A percentile compares a stretch with the other conserved stretches of the same genome.
These are phyloP conservation scores for Phymastichus coffea DNA, from an alignment of 1,140 invertebrate species.

Conservation along the genomic window DNA sequence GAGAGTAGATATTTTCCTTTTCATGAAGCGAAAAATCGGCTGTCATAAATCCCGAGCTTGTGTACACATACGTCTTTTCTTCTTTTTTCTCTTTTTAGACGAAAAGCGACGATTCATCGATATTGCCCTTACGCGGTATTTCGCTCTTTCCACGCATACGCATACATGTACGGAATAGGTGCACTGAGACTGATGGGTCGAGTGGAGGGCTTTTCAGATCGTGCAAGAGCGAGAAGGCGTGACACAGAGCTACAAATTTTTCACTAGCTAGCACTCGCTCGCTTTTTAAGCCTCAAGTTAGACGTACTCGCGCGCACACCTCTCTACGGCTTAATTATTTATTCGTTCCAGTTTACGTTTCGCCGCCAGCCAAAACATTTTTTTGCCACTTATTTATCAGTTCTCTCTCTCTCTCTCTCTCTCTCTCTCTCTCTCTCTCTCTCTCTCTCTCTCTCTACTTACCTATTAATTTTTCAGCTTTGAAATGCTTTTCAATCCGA, in stretches of 20 bases:
- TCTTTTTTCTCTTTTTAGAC: too few relatives aligned
- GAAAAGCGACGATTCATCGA: too few relatives aligned
- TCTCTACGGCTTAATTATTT: neutral
- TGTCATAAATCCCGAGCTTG: constrained; percentile 47
- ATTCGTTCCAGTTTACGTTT: neutral
- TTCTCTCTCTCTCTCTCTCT: too few relatives aligned
- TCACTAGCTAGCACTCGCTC: too few relatives aligned
- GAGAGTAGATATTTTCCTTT: too few relatives aligned
- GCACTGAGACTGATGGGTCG: neutral
- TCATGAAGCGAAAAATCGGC: constrained; percentile 36
- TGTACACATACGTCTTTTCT: too few relatives aligned
- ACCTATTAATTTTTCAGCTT: too few relatives aligned
- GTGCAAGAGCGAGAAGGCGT: neutral
- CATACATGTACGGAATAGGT: neutral
- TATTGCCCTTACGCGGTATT: too few relatives aligned
- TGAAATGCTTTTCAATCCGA: too few relatives aligned
- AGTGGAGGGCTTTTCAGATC: neutral
- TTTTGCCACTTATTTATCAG: neutral
- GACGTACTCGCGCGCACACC: too few relatives aligned
- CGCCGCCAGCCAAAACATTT: too few relatives aligned
- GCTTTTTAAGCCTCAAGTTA: neutral
- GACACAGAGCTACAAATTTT: too few relatives aligned
- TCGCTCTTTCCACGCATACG: neutral
- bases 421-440: neutral
- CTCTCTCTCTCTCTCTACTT: neutral